Evolutionary conservation across 2,888 invertebrate genomes (phyloP).

Genomic region (Steinernema hermaphroditum): DNA sequence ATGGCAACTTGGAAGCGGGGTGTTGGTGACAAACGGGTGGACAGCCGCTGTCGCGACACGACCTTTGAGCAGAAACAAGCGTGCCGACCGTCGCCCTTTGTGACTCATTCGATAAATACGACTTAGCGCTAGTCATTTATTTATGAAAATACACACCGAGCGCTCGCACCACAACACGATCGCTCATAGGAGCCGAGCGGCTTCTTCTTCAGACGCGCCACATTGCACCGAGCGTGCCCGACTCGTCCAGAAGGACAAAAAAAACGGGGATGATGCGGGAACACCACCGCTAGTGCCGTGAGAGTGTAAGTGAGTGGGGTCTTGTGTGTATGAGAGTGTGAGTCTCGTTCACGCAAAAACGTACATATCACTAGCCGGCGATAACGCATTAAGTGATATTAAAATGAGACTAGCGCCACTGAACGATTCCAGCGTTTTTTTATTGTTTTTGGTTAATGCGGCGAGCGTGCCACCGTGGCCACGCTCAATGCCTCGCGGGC

Average conservation of each 20-base stretch:
- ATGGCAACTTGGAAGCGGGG: neutral
- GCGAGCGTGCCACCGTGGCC: too few species aligned
- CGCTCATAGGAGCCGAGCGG: too few species aligned
- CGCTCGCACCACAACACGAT: neutral
- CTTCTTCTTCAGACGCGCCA: neutral
- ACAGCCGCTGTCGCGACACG: neutral
- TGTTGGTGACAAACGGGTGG: neutral
- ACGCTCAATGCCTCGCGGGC: too few species aligned
- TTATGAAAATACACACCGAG: constrained; percentile 20
- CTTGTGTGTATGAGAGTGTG: constrained; percentile 3
- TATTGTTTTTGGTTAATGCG: neutral
- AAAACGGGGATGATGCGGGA: neutral
- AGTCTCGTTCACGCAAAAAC: constrained; percentile 20
- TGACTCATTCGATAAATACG: constrained; percentile 28
- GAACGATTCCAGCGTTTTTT: neutral
- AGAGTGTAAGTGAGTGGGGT: constrained; percentile 5
- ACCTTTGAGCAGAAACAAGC: neutral
- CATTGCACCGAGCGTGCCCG: neutral
- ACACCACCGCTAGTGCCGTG: neutral
- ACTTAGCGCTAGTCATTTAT: constrained; percentile 22
- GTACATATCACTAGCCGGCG: constrained; percentile 15
- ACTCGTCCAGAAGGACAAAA: neutral
- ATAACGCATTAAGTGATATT: constrained; percentile 24
- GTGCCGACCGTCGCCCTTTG: neutral
- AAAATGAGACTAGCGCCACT: constrained; percentile 4